Conservation (phyloP, 2,888 invertebrate species). For the Mimas tiliae region DNA sequence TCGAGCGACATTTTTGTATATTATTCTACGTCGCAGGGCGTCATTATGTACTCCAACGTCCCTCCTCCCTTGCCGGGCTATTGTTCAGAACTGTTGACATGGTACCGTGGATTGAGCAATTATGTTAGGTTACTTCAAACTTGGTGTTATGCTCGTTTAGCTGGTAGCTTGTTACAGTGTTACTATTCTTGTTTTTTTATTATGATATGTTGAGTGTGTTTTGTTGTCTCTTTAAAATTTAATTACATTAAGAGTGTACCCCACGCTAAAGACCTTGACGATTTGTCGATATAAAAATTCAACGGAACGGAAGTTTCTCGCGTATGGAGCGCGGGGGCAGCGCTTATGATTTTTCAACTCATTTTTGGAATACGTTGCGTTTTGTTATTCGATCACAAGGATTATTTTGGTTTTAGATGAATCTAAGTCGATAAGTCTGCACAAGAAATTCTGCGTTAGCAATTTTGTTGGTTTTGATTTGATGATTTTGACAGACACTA, state of each 20-base stretch:
- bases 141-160: background rate
- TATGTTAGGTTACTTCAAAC: conserved; percentile 16
- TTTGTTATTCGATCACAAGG: too few relatives aligned
- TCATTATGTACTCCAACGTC: conserved; percentile 45
- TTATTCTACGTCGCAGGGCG: conserved; percentile 27
- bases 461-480: too few relatives aligned
- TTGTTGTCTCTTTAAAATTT: background rate
- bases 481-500: too few relatives aligned
- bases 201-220: background rate
- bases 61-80: conserved; percentile 34
- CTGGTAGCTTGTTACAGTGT: background rate
- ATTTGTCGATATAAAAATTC: too few relatives aligned
- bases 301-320: too few relatives aligned
- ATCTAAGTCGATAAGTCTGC: too few relatives aligned
- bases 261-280: too few relatives aligned
- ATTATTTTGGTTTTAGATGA: too few relatives aligned
- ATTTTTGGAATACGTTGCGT: too few relatives aligned
- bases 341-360: too few relatives aligned
- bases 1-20: conserved; percentile 12
- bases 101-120: conserved; percentile 31
- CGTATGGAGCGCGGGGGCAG: too few relatives aligned
- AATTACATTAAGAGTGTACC: background rate
- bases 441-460: too few relatives aligned
- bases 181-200: conserved; percentile 3
- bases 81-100: conserved; percentile 36